Conservation (phyloP, 2,797 vertebrate genomes). For the Pteropus rufus region DNA sequence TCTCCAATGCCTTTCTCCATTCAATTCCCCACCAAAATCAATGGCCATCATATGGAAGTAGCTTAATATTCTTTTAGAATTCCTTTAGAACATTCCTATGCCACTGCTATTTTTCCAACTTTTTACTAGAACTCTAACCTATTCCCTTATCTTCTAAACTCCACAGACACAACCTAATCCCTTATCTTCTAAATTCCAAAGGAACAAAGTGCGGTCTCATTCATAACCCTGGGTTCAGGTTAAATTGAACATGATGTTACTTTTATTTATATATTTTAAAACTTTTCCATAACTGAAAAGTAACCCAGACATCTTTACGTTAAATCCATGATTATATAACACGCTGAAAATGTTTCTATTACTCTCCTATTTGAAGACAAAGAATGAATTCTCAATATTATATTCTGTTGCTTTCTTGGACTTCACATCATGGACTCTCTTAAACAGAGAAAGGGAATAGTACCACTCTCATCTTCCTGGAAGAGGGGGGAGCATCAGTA, state of each 20-base stretch:
- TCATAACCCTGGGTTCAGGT: background rate
- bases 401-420: background rate
- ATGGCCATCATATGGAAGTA: background rate
- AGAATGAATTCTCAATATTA: background rate
- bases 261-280: background rate
- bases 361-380: conserved; percentile 25
- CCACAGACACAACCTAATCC: conserved; percentile 42
- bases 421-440: background rate
- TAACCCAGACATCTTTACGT: background rate
- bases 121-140: conserved; percentile 65
- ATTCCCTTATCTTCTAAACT: conserved; percentile 63
- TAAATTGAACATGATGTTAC: background rate
- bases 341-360: conserved; percentile 7
- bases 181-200: conserved; percentile 67
- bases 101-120: conserved; percentile 45
- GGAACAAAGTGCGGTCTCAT: background rate
- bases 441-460: background rate
- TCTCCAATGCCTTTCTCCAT: background rate
- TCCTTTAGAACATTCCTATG: conserved; percentile 65
- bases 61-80: conserved; percentile 59
- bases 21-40: background rate
- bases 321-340: background rate
- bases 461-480: background rate
- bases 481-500: background rate
- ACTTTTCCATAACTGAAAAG: background rate